Evolutionary conservation across 2,888 invertebrate species (phyloP).

Genomic region (Lochmaea crataegi): DNA sequence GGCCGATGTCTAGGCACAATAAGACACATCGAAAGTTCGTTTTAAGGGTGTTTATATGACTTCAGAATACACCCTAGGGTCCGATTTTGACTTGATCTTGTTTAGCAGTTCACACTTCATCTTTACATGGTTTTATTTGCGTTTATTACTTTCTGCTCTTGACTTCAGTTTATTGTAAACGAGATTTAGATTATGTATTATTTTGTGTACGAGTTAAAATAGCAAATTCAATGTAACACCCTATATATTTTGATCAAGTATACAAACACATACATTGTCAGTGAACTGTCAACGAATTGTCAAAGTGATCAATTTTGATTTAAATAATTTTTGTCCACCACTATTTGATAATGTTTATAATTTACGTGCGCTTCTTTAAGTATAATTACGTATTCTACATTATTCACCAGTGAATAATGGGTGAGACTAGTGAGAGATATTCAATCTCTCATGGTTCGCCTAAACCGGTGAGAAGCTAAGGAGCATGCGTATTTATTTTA

Average conservation of each 20-base stretch:
- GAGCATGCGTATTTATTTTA: too few species aligned
- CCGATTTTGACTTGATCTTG: conserved; percentile 53
- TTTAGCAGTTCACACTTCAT: conserved; percentile 50
- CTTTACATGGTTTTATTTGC: conserved; percentile 45
- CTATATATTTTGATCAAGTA: not conserved
- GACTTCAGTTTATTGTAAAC: conserved; percentile 5
- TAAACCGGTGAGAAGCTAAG: too few species aligned
- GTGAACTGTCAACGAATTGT: too few species aligned
- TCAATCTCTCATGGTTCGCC: too few species aligned
- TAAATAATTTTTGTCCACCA: too few species aligned
- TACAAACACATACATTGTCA: too few species aligned
- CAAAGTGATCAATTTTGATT: too few species aligned
- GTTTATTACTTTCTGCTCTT: conserved; percentile 37
- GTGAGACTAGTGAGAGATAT: too few species aligned
- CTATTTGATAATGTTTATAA: too few species aligned
- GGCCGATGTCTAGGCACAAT: conserved; percentile 40
- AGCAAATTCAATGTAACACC: not conserved
- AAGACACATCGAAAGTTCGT: conserved; percentile 55
- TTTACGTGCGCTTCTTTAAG: too few species aligned
- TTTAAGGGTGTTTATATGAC: conserved; percentile 59
- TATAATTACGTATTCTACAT: too few species aligned
- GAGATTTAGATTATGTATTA: not conserved
- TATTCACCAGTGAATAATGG: too few species aligned
- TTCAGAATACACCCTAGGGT: conserved; percentile 57
- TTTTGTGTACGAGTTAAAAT: not conserved